Evolutionary conservation across 2,888 invertebrate genomes (phyloP).

Genomic region (Pherbina coryleti): DNA sequence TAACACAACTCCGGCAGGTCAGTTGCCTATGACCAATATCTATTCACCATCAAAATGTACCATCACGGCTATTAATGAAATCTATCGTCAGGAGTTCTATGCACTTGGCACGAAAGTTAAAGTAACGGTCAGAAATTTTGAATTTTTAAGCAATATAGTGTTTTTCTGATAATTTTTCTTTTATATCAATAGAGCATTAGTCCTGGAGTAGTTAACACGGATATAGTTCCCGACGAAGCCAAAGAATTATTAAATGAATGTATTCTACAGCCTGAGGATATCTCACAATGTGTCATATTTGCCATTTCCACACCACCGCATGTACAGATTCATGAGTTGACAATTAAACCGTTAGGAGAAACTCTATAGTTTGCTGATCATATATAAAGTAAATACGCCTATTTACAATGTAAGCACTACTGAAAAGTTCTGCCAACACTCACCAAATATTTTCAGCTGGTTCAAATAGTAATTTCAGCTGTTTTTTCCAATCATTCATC

Average conservation of each 20-base stretch:
- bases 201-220: constrained; percentile 45
- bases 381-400: no score
- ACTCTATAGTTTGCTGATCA: no score
- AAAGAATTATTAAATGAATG: background rate
- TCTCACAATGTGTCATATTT: constrained; percentile 59
- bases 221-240: constrained; percentile 27
- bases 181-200: constrained; percentile 43
- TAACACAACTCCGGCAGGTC: constrained; percentile 36
- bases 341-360: no score
- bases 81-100: constrained; percentile 59
- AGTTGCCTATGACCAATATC: constrained; percentile 40
- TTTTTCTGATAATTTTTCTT: background rate
- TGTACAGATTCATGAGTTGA: constrained; percentile 50
- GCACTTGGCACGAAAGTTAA: constrained; percentile 51
- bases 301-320: constrained; percentile 60
- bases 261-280: constrained; percentile 55
- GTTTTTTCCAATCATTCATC: no score
- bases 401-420: no score
- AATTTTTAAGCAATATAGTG: background rate
- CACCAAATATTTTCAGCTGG: no score
- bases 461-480: no score
- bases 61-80: constrained; percentile 59
- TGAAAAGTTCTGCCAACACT: no score
- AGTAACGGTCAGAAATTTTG: constrained; percentile 48
- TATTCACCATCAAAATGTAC: constrained; percentile 61